Evolutionary conservation across 2,888 invertebrate species (phyloP), one percentile per base, ranked within the genome.

Genomic region (Emesis castigata): DNA sequence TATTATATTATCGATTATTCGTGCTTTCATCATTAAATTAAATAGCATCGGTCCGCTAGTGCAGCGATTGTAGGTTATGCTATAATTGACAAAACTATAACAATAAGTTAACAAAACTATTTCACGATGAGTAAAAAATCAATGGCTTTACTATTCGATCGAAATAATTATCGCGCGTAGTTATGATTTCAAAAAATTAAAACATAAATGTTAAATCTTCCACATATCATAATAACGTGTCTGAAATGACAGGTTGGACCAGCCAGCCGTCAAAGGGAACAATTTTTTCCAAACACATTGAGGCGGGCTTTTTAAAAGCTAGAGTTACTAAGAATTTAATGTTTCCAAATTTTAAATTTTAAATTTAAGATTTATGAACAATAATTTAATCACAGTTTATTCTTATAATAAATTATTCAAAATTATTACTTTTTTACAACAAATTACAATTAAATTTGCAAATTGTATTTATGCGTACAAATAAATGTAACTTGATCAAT

Each of bases 1-100:
- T 80, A 80, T 82, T 77, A 81, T 80, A 84, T 79, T 79, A 80
- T 82, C 82, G 80, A 83, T 81, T 80, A 78, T 80, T 80, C 69
- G 78, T 79, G 78, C 81, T 78, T 77, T 77, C 71, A 79, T 82
- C 77, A 16, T 48, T 83, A 80, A 82, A 81, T 80, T 80, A 18
- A 81, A 78, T 77, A 80, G 80, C 81, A 79, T 79, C 75, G 75
- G 79, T 79, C 77, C 75, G 73, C 77, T 70, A 79, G 75, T 70
- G 73, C 73, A 82, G 73, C 73, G 75, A 77, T 80, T 75, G 77
- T 75, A 82, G 73, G 73, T 82, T 77, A 77, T 79, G 72, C 70
- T 72, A 80, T 80, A 64, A 64, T 31, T 64, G 64, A 64, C 29
- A 64, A 64, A 64, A 29, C 29, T 64, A 29, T 26, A 14, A 64